phyloP scores from a whole-genome alignment of 2,888 invertebrate genomes.

The Scaptomyza reducta region DNA sequence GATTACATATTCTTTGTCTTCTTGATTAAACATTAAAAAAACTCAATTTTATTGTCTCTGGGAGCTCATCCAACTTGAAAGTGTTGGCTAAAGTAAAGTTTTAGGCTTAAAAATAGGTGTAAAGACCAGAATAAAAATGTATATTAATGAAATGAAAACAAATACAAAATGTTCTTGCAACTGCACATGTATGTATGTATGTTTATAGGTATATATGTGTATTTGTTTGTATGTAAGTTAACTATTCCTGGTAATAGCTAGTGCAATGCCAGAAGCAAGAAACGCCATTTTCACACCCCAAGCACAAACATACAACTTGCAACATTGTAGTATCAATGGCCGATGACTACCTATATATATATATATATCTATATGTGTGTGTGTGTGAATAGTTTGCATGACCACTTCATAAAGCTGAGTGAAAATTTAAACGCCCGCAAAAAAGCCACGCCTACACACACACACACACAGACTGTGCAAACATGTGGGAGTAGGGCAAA shows the following conservation, averaged over 20 bases:
- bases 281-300: slow-evolving; percentile 55
- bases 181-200: background rate
- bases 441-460: slow-evolving; percentile 66
- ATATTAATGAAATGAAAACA: too few species aligned
- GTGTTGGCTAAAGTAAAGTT: too few species aligned
- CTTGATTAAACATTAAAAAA: too few species aligned
- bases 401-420: slow-evolving; percentile 68
- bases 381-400: slow-evolving; percentile 47
- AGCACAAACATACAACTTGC: slow-evolving; percentile 9
- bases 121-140: too few species aligned
- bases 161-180: background rate
- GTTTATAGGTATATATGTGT: background rate
- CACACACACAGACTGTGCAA: slow-evolving; percentile 45
- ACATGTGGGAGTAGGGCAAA: background rate
- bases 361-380: background rate
- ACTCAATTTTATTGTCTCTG: too few species aligned
- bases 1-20: too few species aligned
- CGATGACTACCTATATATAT: background rate
- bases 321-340: slow-evolving; percentile 9
- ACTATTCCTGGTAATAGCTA: background rate
- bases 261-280: background rate
- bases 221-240: background rate
- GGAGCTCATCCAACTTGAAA: too few species aligned
- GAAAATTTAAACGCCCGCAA: slow-evolving; percentile 66
- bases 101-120: too few species aligned